Percentiles rank a stretch among this genome's conserved stretches.
Conservation (phyloP, 1,140 invertebrate genomes). For the Seison nebaliae region DNA sequence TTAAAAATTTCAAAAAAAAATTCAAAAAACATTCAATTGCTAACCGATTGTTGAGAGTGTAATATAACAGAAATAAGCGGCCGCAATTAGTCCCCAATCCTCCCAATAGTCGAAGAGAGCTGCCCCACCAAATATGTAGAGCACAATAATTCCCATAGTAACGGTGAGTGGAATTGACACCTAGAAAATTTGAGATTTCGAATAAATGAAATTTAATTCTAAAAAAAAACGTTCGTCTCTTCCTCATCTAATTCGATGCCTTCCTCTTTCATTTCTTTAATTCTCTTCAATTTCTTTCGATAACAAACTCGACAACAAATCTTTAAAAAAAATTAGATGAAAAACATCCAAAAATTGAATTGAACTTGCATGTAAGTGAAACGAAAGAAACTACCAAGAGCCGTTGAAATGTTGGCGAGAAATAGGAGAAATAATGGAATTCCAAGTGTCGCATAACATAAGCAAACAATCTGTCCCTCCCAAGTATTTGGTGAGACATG, state of each 20-base stretch:
- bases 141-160: conserved; percentile 58
- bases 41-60: conserved; percentile 43
- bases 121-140: conserved; percentile 66
- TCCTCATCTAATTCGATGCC: not conserved
- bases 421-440: conserved; percentile 11
- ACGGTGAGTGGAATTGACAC: conserved; percentile 45
- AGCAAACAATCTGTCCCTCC: conserved; percentile 13
- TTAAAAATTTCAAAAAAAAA: no score
- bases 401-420: conserved; percentile 3
- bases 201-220: no score
- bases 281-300: conserved; percentile 16
- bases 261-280: not conserved
- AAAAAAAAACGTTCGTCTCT: conserved; percentile 4
- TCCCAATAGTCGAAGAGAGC: conserved; percentile 53
- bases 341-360: no score
- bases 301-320: conserved; percentile 17
- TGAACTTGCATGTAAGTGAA: conserved; percentile 3
- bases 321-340: no score
- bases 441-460: conserved; percentile 13
- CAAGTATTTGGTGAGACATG: conserved; percentile 10
- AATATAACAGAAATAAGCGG: conserved; percentile 77
- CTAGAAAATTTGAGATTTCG: not conserved
- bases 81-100: conserved; percentile 63
- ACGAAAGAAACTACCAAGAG: conserved; percentile 11
- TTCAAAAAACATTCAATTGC: no score